A percentile compares a stretch with the other conserved stretches of the same genome.
phyloP scores from a whole-genome alignment of 2,797 vertebrate species.

The Coregonus sp. region DNA sequence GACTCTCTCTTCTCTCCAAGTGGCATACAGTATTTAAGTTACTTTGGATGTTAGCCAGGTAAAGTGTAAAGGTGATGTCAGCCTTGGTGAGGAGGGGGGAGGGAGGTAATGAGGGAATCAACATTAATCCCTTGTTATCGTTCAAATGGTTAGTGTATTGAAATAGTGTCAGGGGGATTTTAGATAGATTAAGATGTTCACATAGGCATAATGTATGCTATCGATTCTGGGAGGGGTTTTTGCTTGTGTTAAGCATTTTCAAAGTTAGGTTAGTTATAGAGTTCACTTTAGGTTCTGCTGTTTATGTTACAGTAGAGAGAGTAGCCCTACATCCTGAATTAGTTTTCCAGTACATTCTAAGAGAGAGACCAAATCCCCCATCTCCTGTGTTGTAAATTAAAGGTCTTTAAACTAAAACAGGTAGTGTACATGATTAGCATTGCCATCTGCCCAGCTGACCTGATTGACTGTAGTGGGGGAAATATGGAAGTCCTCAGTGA shows the following conservation, averaged over 20 bases:
- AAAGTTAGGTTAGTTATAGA: constrained; percentile 11
- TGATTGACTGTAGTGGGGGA: not conserved
- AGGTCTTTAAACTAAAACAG: constrained; percentile 34
- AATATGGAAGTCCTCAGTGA: not conserved
- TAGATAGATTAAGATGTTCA: constrained; percentile 43
- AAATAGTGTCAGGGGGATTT: constrained; percentile 29
- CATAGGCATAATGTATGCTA: constrained; percentile 23
- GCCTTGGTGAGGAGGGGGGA: not conserved
- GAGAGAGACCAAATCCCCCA: constrained; percentile 26
- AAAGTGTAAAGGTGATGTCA: not conserved
- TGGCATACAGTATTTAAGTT: not conserved
- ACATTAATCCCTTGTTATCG: constrained; percentile 39
- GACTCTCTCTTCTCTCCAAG: not conserved
- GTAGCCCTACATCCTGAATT: constrained; percentile 15
- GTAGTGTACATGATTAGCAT: constrained; percentile 43
- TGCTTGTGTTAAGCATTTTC: constrained; percentile 50
- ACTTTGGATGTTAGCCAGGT: not conserved
- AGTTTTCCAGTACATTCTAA: not conserved
- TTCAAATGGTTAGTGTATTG: constrained; percentile 29
- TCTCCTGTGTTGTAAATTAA: not conserved
- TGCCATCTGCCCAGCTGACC: constrained; percentile 12
- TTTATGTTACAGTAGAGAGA: constrained; percentile 30
- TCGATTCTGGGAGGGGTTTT: constrained; percentile 30
- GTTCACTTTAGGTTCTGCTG: constrained; percentile 39
- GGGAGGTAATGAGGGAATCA: constrained; percentile 8